These are phyloP conservation scores for Olivierus martensii DNA, from an alignment of 1,140 invertebrate genomes.

Conservation along the genomic window DNA sequence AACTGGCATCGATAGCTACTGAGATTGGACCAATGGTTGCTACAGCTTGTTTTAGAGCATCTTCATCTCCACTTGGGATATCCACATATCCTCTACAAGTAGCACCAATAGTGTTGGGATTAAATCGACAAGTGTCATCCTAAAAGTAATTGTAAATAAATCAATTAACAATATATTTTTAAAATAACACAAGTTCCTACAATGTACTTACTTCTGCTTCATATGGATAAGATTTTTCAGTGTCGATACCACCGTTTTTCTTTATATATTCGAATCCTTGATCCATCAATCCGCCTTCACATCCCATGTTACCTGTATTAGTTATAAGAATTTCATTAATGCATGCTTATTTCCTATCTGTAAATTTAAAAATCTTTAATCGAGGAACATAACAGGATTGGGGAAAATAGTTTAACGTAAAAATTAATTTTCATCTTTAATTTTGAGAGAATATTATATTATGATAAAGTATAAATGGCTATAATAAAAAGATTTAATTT, in stretches of 20 bases:
- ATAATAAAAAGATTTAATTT: too few species aligned
- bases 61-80: conserved; percentile 48
- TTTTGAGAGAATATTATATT: too few species aligned
- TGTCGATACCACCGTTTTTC: conserved; percentile 78
- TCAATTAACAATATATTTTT: neutral
- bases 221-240: conserved; percentile 81
- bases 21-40: conserved; percentile 73
- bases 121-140: conserved; percentile 49
- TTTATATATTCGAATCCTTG: conserved; percentile 77
- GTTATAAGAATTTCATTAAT: too few species aligned
- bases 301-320: conserved; percentile 76
- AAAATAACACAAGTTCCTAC: too few species aligned
- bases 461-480: too few species aligned
- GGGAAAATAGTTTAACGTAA: too few species aligned
- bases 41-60: conserved; percentile 55
- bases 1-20: conserved; percentile 82
- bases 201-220: conserved; percentile 42
- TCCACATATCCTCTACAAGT: conserved; percentile 72
- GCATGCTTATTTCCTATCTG: too few species aligned
- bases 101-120: conserved; percentile 53
- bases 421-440: too few species aligned
- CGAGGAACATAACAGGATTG: too few species aligned
- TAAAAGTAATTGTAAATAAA: conserved; percentile 17
- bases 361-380: too few species aligned
- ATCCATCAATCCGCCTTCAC: conserved; percentile 91